These are phyloP conservation scores for Oligia latruncula DNA, from an alignment of 2,888 invertebrate genomes.

Conservation along the genomic window DNA sequence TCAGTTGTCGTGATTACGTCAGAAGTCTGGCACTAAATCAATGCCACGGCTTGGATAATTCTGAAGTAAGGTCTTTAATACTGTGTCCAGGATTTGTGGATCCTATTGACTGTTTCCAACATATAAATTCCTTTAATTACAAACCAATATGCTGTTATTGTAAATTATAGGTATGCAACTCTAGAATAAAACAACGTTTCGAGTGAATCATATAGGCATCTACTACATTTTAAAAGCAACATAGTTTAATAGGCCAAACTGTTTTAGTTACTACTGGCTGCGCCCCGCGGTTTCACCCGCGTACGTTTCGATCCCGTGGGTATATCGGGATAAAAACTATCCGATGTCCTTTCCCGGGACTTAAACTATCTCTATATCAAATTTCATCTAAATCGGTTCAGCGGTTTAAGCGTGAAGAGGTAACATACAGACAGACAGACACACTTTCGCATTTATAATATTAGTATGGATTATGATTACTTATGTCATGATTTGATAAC, in stretches of 20 bases:
- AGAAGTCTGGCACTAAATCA: conserved; percentile 35
- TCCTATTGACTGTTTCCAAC: neutral
- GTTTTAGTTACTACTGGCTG: neutral
- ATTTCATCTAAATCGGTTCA: too few species aligned
- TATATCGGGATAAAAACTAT: too few species aligned
- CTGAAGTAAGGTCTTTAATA: neutral
- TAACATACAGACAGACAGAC: too few species aligned
- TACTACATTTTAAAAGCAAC: neutral
- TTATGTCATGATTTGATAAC: conserved; percentile 10
- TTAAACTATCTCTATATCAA: too few species aligned
- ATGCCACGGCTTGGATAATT: conserved; percentile 1
- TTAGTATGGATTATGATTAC: neutral
- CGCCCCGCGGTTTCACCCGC: too few species aligned
- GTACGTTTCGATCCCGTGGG: too few species aligned
- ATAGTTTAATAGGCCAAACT: neutral
- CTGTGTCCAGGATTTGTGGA: neutral
- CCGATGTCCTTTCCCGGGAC: too few species aligned
- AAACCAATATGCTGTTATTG: neutral
- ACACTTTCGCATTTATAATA: too few species aligned
- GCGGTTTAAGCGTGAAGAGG: too few species aligned
- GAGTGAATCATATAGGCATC: neutral
- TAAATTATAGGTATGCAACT: neutral
- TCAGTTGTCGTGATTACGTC: conserved; percentile 15
- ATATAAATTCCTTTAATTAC: neutral
- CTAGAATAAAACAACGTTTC: neutral